Percentiles rank a stretch among this genome's conserved stretches.
Conservation (phyloP, 1,140 invertebrate genomes). For the Drosophila athabasca region DNA sequence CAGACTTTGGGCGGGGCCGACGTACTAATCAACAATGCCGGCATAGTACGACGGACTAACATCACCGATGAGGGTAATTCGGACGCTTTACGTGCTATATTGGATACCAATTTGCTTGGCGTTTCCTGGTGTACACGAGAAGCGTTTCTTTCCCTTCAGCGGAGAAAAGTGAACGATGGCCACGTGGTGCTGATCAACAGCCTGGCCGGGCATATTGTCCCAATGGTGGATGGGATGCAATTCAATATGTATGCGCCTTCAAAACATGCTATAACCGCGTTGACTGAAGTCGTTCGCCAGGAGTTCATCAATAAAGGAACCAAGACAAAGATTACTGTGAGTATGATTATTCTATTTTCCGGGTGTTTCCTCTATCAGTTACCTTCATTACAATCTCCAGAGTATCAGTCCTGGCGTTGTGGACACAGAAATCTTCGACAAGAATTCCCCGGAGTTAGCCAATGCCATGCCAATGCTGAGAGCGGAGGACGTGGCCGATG, state of each 20-base stretch:
- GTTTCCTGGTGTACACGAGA: slow-evolving; percentile 85
- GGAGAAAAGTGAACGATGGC: slow-evolving; percentile 86
- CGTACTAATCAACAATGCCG: slow-evolving; percentile 89
- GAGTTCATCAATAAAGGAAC: slow-evolving; percentile 85
- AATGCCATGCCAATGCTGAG: slow-evolving; percentile 61
- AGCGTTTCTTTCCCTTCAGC: slow-evolving; percentile 86
- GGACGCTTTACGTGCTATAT: slow-evolving; percentile 45
- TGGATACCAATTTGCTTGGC: slow-evolving; percentile 86
- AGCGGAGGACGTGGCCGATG: slow-evolving; percentile 85
- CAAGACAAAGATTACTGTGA: slow-evolving; percentile 69
- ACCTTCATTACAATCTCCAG: slow-evolving; percentile 65
- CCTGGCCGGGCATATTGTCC: slow-evolving; percentile 84
- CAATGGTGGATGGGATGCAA: slow-evolving; percentile 43
- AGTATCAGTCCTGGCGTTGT: slow-evolving; percentile 87
- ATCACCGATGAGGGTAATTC: slow-evolving; percentile 65
- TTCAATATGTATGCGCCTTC: slow-evolving; percentile 85
- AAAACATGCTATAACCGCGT: slow-evolving; percentile 86
- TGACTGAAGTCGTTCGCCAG: slow-evolving; percentile 86
- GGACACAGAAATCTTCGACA: slow-evolving; percentile 79
- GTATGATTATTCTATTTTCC: not conserved
- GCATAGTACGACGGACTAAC: slow-evolving; percentile 61
- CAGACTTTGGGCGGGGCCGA: slow-evolving; percentile 86
- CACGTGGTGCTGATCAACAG: slow-evolving; percentile 84
- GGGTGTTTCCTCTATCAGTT: too few species aligned
- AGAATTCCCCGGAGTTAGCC: slow-evolving; percentile 21